These are phyloP conservation scores for Trissolcus japonicus DNA, from an alignment of 2,888 invertebrate genomes.

Conservation along the genomic window DNA sequence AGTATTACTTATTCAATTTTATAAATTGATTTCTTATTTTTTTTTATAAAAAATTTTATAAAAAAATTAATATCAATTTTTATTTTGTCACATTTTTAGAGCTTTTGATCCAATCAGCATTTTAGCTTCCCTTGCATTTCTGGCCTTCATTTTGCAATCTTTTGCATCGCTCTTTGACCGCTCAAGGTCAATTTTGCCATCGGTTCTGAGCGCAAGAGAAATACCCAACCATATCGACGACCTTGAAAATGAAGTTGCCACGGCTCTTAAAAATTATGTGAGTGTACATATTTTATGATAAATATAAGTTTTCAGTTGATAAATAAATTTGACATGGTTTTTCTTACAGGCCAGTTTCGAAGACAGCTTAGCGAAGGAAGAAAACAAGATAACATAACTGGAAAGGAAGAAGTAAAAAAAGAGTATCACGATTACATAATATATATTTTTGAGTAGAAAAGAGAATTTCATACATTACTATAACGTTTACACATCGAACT, in stretches of 20 bases:
- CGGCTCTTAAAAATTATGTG: slow-evolving; percentile 71
- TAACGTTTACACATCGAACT: too few relatives aligned
- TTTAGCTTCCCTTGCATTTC: slow-evolving; percentile 73
- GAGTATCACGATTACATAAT: too few relatives aligned
- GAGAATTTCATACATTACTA: too few relatives aligned
- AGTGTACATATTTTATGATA: slow-evolving; percentile 7
- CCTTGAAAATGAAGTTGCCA: slow-evolving; percentile 64
- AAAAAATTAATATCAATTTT: neutral
- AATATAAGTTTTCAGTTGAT: neutral
- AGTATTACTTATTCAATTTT: slow-evolving; percentile 52
- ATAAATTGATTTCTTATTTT: neutral
- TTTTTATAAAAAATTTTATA: slow-evolving; percentile 3
- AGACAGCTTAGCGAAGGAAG: slow-evolving; percentile 18
- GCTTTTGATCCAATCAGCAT: slow-evolving; percentile 74
- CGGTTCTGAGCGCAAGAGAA: slow-evolving; percentile 65
- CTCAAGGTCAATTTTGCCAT: slow-evolving; percentile 70
- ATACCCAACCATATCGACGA: slow-evolving; percentile 54
- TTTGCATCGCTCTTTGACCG: slow-evolving; percentile 71
- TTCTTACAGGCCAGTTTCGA: slow-evolving; percentile 56
- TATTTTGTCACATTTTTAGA: slow-evolving; percentile 59
- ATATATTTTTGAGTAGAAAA: too few relatives aligned
- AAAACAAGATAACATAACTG: slow-evolving; percentile 6
- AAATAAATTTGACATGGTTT: neutral
- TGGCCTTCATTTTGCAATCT: slow-evolving; percentile 75
- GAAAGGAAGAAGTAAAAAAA: too few relatives aligned